phyloP scores from a whole-genome alignment of 92 coral and sea anemone species.

The Porites lobata region DNA sequence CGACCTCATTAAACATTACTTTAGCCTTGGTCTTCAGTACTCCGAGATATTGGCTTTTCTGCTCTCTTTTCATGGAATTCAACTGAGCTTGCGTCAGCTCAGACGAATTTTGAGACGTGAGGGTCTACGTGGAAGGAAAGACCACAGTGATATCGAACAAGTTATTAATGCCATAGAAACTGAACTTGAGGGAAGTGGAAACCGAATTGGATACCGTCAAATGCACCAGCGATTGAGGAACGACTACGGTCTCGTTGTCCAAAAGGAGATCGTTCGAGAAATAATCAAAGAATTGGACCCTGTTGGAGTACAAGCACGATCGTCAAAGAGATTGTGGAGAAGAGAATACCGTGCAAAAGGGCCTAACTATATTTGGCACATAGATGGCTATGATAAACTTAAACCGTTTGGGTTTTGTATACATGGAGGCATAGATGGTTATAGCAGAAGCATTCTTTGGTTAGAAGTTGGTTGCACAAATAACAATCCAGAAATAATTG shows the following conservation, averaged over 20 bases:
- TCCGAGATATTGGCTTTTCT: conserved; percentile 46
- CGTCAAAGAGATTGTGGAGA: conserved; percentile 5
- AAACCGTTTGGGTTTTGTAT: conserved; percentile 48
- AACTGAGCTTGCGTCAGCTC: conserved; percentile 35
- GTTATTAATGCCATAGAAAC: conserved; percentile 1
- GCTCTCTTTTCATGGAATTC: conserved; percentile 35
- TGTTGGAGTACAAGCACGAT: conserved; percentile 21
- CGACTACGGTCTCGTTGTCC: conserved; percentile 8
- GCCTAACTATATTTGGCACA: not conserved
- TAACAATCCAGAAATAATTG: conserved; percentile 55
- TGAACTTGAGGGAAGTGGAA: conserved; percentile 21
- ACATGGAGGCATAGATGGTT: conserved; percentile 27
- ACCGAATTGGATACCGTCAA: conserved; percentile 6
- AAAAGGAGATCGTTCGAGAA: conserved; percentile 28
- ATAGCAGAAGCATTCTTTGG: conserved; percentile 68
- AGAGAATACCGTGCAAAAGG: not conserved
- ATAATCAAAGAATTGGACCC: conserved; percentile 51
- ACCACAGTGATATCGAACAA: conserved; percentile 26
- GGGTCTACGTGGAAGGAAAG: conserved; percentile 37
- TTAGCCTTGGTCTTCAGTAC: conserved; percentile 22
- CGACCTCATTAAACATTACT: conserved; percentile 34
- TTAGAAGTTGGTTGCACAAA: conserved; percentile 54
- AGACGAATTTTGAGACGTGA: conserved; percentile 25
- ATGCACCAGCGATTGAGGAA: conserved; percentile 10
- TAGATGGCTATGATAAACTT: conserved; percentile 22